phyloP scores from a whole-genome alignment of 2,888 invertebrate genomes.

The Notodonta dromedarius region DNA sequence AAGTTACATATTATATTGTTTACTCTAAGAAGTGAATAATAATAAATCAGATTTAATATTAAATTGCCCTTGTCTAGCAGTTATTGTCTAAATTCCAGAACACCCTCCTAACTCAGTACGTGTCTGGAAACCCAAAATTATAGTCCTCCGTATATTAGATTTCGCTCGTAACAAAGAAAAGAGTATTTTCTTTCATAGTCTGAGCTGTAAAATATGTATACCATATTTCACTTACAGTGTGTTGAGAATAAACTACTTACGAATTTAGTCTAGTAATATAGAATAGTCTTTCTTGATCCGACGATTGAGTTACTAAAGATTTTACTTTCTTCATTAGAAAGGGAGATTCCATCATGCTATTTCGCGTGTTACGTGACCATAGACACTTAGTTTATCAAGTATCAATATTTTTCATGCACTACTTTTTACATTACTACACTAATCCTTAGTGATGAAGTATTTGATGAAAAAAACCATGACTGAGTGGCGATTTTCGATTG shows the following conservation, averaged over 20 bases:
- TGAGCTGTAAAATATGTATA: conserved; percentile 3
- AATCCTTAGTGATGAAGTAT: no score
- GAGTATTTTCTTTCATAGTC: conserved; percentile 20
- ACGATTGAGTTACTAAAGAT: no score
- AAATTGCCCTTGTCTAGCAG: neutral
- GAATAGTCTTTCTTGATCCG: no score
- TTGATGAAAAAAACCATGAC: no score
- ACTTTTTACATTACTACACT: no score
- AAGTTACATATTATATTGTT: neutral
- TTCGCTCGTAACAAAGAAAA: conserved; percentile 18
- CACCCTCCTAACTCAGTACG: conserved; percentile 11
- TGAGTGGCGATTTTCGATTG: no score
- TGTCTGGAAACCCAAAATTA: conserved; percentile 37
- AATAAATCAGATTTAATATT: neutral
- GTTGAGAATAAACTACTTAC: conserved; percentile 1
- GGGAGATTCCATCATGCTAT: no score
- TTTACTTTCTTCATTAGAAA: no score
- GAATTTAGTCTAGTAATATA: no score
- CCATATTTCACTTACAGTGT: neutral
- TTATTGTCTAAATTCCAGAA: neutral
- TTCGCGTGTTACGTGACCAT: no score
- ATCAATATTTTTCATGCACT: no score
- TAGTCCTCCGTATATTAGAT: conserved; percentile 25
- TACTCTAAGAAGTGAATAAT: neutral
- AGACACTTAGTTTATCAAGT: no score